phyloP scores from a whole-genome alignment of 2,113 vertebrate species.

The Vulpes vulpes region DNA sequence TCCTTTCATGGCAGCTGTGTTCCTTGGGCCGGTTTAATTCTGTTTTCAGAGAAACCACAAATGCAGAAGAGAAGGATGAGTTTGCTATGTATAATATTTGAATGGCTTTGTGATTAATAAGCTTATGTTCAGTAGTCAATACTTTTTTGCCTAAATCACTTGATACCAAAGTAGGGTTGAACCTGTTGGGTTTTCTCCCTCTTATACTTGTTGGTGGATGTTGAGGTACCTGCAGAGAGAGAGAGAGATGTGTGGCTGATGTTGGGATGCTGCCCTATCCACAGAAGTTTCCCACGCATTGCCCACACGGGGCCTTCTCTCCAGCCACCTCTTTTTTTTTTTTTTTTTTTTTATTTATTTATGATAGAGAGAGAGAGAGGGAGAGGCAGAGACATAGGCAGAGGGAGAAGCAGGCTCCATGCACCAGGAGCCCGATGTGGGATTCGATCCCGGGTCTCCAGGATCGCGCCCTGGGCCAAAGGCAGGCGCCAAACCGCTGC shows the following conservation, averaged over 20 bases:
- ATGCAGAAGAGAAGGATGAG: neutral
- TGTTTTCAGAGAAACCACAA: slow-evolving; percentile 37
- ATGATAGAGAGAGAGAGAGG: too few relatives aligned
- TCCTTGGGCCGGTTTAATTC: neutral
- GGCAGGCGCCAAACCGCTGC: too few relatives aligned
- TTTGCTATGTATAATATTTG: neutral
- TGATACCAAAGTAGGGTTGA: neutral
- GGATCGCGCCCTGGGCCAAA: too few relatives aligned
- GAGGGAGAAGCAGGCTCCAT: too few relatives aligned
- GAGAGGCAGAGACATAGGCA: too few relatives aligned
- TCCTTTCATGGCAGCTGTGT: neutral
- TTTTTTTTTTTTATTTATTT: too few relatives aligned
- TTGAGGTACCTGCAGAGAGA: neutral
- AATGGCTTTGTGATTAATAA: neutral
- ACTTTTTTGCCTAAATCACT: neutral
- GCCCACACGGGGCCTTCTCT: neutral
- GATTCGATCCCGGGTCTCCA: too few relatives aligned
- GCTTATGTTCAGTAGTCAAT: neutral
- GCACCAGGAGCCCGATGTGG: too few relatives aligned
- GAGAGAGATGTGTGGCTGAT: neutral
- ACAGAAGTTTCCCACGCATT: neutral
- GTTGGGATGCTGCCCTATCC: neutral
- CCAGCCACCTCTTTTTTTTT: neutral
- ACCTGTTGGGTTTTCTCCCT: neutral
- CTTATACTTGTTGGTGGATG: neutral